These are phyloP conservation scores for Zophobas atratus DNA, from an alignment of 1,140 invertebrate genomes.

Conservation along the genomic window DNA sequence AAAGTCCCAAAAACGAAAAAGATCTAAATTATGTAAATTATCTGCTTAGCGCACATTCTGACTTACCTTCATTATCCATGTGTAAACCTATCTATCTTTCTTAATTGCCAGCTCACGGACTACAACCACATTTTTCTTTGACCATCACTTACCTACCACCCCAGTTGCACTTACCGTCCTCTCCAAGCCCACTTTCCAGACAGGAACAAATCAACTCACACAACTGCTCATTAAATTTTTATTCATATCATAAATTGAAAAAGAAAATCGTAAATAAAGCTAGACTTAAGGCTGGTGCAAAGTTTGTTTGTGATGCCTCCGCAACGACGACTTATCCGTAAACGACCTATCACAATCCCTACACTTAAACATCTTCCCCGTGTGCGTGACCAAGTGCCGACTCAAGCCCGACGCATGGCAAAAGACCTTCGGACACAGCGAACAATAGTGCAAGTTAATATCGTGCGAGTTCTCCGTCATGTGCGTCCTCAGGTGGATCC, in stretches of 20 bases:
- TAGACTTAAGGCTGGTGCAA: conserved; percentile 55
- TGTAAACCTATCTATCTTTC: no score
- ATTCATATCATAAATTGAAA: neutral
- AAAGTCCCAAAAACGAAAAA: no score
- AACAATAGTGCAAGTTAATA: conserved; percentile 77
- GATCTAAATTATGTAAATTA: no score
- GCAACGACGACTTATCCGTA: conserved; percentile 79
- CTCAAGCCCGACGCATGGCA: conserved; percentile 80
- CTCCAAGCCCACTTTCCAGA: no score
- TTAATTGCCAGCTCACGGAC: no score
- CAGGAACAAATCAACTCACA: no score
- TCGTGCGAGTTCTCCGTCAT: conserved; percentile 72
- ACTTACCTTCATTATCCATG: no score
- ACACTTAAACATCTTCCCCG: conserved; percentile 78
- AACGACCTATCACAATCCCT: conserved; percentile 78
- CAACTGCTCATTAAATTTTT: no score
- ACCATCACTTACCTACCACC: no score
- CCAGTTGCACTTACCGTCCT: no score
- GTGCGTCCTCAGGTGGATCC: conserved; percentile 76
- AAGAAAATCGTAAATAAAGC: conserved; percentile 24
- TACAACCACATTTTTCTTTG: no score
- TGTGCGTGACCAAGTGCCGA: conserved; percentile 80
- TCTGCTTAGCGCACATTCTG: no score
- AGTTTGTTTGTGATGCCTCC: conserved; percentile 71
- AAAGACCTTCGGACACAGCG: conserved; percentile 78